These are phyloP conservation scores for Epicampocera succincta DNA, from an alignment of 2,888 invertebrate species.

Conservation along the genomic window DNA sequence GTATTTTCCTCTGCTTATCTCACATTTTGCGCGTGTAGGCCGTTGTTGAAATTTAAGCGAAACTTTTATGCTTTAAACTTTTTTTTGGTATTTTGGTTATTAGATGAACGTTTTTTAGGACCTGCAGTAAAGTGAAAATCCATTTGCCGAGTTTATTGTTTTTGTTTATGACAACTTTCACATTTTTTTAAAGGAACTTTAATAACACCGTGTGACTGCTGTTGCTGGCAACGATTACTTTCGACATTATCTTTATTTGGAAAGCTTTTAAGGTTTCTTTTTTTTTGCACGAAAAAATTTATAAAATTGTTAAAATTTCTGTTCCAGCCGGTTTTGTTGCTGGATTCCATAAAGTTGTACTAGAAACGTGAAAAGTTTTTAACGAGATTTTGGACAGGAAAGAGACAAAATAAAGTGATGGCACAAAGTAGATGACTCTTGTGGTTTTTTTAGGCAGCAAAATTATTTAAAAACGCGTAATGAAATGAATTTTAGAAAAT, in stretches of 20 bases:
- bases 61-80: neutral
- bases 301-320: neutral
- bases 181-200: neutral
- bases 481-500: too few relatives aligned
- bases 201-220: neutral
- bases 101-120: neutral
- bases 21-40: too few relatives aligned
- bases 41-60: too few relatives aligned
- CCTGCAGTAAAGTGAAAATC: neutral
- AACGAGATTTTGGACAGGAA: too few relatives aligned
- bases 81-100: neutral
- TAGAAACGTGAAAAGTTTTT: too few relatives aligned
- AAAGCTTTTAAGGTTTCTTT: neutral
- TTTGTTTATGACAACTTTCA: constrained; percentile 26
- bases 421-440: too few relatives aligned
- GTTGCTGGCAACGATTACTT: neutral
- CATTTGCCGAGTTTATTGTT: constrained; percentile 15
- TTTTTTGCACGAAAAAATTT: neutral
- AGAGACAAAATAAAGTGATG: too few relatives aligned
- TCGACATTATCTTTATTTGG: neutral
- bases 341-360: too few relatives aligned
- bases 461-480: too few relatives aligned
- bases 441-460: too few relatives aligned
- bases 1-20: too few relatives aligned
- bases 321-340: too few relatives aligned